Base-by-base conservation (phyloP, 2,888 invertebrate species). In the Nasonia oneida region DNA sequence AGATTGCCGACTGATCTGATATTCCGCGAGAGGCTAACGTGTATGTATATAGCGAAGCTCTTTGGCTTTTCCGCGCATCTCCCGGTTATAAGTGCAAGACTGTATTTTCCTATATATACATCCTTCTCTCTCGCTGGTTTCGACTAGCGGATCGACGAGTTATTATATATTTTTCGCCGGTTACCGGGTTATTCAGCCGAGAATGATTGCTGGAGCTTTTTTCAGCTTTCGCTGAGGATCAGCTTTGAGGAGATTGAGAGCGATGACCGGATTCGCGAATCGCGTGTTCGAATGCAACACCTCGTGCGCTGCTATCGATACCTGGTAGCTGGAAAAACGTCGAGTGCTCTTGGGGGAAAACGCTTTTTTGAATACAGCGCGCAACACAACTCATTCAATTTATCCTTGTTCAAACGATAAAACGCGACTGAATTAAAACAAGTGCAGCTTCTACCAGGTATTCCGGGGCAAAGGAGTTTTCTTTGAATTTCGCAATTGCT, bases 1-100 rank as follows among this genome's bases (percentile, higher is more conserved):
- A 61, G 85, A 85, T 85, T 81, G 77, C 81, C 64, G 39, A 61
- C 81, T 81, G 71, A 77, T 79, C 79, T 53, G 64, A 84, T 85
- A 81, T 73, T 74, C 75, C 75, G 67, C 3, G 53, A 67, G 67
- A 29, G n/a, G 3, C 57, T 57, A 6, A 15, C 0, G 23, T 33
- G 23, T n/a, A 61, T 33, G 23, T n/a, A 61, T 61, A 57, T 57
- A 57, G 47, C 8, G 10, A 12, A 8, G 47, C 47, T n/a, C 8
- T 18, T 53, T 15, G 57, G 6, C 6, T 61, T 61, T 61, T 61
- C 57, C 2, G n/a, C n/a, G n/a, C 18, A 61, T 61, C 57, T 61
- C 23, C 5, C 23, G 10, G 57, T 23, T 61, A 47, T 47, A n/a
- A 61, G 57, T 61, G 57, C 57, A 61, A 61, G 6, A 29, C 29